phyloP scores from a whole-genome alignment of 2,797 vertebrate genomes.

The Zenarchopterus dispar region DNA sequence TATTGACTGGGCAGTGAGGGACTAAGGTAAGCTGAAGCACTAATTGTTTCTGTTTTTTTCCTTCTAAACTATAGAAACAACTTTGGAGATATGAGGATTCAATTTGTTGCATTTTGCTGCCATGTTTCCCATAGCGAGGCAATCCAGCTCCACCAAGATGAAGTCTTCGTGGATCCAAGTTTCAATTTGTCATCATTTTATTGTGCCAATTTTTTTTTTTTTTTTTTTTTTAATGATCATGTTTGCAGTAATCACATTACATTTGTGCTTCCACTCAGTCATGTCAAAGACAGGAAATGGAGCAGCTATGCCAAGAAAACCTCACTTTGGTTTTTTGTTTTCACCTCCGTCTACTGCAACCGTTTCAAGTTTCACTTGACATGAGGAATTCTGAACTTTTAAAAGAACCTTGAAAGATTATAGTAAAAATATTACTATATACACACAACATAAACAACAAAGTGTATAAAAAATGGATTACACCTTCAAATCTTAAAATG shows the following conservation, averaged over 20 bases:
- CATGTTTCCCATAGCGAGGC: neutral
- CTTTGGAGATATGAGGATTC: neutral
- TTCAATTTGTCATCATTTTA: neutral
- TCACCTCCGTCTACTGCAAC: neutral
- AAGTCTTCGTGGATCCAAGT: too few species aligned
- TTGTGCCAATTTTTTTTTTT: too few species aligned
- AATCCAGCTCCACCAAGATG: too few species aligned
- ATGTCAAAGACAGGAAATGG: too few species aligned
- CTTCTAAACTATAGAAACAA: neutral
- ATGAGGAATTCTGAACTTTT: slow-evolving; percentile 28
- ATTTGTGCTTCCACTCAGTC: too few species aligned
- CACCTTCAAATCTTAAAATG: slow-evolving; percentile 26
- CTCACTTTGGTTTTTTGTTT: too few species aligned
- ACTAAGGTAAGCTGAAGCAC: too few species aligned
- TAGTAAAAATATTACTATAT: slow-evolving; percentile 46
- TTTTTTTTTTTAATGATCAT: too few species aligned
- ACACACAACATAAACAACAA: slow-evolving; percentile 45
- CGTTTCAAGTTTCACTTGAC: slow-evolving; percentile 15
- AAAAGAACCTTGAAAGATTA: slow-evolving; percentile 29
- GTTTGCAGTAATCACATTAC: too few species aligned
- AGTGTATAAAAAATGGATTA: slow-evolving; percentile 20
- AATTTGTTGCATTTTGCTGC: neutral
- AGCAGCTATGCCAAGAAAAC: too few species aligned
- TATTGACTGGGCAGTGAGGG: too few species aligned
- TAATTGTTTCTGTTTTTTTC: neutral